phyloP scores from a whole-genome alignment of 2,888 invertebrate species.

The Yponomeuta sedellus region DNA sequence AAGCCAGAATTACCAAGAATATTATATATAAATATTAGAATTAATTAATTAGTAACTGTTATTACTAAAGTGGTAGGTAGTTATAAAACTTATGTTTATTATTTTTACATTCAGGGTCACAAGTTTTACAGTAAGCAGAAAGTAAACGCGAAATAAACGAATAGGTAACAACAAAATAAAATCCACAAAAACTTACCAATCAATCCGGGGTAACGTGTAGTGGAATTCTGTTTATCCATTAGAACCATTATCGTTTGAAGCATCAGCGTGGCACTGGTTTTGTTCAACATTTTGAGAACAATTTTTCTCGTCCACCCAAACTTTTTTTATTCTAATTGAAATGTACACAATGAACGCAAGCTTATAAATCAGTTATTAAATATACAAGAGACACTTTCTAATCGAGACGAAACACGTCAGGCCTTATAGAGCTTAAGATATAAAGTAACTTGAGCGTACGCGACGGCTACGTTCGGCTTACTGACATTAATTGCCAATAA shows the following conservation, averaged over 20 bases:
- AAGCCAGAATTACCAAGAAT: too few relatives aligned
- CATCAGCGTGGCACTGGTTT: conserved; percentile 68
- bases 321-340: neutral
- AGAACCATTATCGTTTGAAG: conserved; percentile 70
- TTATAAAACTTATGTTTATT: too few relatives aligned
- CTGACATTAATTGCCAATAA: neutral
- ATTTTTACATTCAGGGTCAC: neutral
- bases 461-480: neutral
- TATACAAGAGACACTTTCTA: neutral
- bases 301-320: neutral
- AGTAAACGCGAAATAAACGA: neutral
- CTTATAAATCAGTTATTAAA: neutral
- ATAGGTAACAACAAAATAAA: neutral
- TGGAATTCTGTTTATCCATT: conserved; percentile 67
- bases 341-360: neutral
- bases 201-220: conserved; percentile 54
- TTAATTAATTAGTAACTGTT: too few relatives aligned
- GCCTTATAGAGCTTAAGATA: neutral
- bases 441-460: neutral
- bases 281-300: conserved; percentile 37
- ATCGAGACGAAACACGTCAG: neutral
- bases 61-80: too few relatives aligned
- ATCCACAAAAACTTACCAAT: conserved; percentile 45
- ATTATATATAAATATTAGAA: too few relatives aligned
- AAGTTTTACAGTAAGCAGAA: neutral